Evolutionary conservation across 2,888 invertebrate genomes (phyloP), one percentile per base, ranked within the genome.

Genomic region (Eueremaeus valkanovi): DNA sequence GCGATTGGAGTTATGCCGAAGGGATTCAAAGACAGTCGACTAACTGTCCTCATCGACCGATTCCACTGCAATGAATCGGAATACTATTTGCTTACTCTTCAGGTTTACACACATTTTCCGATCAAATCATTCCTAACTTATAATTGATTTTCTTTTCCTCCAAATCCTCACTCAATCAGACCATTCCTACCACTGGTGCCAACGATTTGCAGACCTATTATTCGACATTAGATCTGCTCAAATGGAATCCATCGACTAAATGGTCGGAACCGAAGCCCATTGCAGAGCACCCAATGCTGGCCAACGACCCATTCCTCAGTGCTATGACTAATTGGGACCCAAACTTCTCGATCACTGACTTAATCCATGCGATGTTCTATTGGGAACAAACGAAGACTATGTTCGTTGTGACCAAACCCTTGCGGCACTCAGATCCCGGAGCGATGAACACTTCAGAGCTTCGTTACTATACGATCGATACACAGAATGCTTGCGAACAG

Each of bases 241-340:
- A 63, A 9, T 63, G 33, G 31, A 63, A 33, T 33, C 31, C 29
- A 13, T 33, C 63, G 31, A 31, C 63, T 18, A 6, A 33, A 33
- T 63, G 63, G 63, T 31, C 63, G 11, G 31, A 29, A 6, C 63
- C 31, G 63, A 63, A 58, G 29, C 58, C 58, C 18, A 58, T 58
- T 24, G 6, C 24, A 18, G 27, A 24, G 8, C 29, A 24, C 3
- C 58, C 58, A 16, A 24, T 58, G 24, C 5, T 58, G 5, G 58
- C 29, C 5, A 58, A 24, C n/a, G 63, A 63, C 18, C 63, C 31
- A 21, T 16, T 13, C 18, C 3, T 63, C 16, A 8, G 9, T 13
- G 3, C 16, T 16, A 31, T 33, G 18, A 3, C 3, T 18, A 3
- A 27, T 6, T 58, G 29, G 18, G 18, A 31, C 9, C 16, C 33